A percentile compares a stretch with the other conserved stretches of the same genome.
Evolutionary conservation across 2,113 vertebrate species (phyloP).

Genomic region (Pyrgilauda ruficollis): DNA sequence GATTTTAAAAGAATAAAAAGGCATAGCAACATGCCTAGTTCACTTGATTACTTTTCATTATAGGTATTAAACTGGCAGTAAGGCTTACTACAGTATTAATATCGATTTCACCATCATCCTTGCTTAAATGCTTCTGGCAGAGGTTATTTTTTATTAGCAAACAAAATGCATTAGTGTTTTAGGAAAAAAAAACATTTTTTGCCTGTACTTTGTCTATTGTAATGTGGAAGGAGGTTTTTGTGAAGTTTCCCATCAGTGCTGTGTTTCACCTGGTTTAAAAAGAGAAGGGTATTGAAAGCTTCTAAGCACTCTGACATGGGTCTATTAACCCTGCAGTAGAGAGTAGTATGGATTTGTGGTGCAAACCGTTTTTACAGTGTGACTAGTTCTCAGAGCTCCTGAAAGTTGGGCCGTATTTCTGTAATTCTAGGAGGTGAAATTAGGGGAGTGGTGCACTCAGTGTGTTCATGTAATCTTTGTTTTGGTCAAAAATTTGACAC

Average conservation of each 20-base stretch:
- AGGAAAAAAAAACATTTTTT: not conserved
- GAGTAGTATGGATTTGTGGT: not conserved
- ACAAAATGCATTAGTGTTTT: not conserved
- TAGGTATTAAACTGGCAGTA: not conserved
- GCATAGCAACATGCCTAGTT: not conserved
- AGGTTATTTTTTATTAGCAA: not conserved
- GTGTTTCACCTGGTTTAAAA: not conserved
- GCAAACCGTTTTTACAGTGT: not conserved
- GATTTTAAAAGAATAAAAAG: not conserved
- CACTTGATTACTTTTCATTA: not conserved
- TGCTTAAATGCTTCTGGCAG: not conserved
- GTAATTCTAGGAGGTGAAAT: not conserved
- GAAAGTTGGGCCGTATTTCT: not conserved
- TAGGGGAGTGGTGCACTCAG: not conserved
- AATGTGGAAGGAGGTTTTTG: not conserved
- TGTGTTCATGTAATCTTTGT: rapidly evolving
- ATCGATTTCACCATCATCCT: not conserved
- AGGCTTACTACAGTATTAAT: not conserved
- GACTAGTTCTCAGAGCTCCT: not conserved
- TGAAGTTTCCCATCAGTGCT: not conserved
- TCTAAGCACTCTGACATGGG: not conserved
- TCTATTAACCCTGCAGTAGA: not conserved
- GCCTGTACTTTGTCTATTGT: not conserved
- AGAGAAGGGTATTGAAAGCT: not conserved
- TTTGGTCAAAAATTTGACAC: not conserved